Conservation (phyloP, 2,113 vertebrate genomes). For the Andinoacara biseriatus region DNA sequence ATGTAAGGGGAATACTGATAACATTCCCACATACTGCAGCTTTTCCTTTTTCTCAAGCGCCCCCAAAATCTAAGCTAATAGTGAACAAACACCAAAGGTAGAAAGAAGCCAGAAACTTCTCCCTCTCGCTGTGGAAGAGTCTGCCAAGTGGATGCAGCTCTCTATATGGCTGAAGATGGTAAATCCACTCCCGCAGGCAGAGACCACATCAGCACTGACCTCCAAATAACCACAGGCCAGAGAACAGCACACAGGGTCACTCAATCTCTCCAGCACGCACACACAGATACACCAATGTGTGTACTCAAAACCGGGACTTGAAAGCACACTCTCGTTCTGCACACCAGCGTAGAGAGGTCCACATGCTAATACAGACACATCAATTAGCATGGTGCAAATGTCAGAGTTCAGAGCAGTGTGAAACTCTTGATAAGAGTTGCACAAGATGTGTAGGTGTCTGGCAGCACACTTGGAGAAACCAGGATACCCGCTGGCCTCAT, state of each 20-base stretch:
- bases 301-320: conserved; percentile 13
- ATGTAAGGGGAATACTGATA: neutral
- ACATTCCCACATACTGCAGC: conserved; percentile 3
- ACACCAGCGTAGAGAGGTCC: conserved; percentile 47
- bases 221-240: conserved; percentile 74
- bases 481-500: conserved; percentile 7
- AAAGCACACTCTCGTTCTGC: conserved; percentile 39
- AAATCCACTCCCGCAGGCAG: conserved; percentile 74
- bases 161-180: conserved; percentile 63
- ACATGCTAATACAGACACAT: conserved; percentile 63
- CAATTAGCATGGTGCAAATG: conserved; percentile 65
- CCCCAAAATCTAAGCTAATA: conserved; percentile 9
- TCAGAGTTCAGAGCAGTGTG: conserved; percentile 62
- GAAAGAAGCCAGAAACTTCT: conserved; percentile 30
- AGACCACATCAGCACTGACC: conserved; percentile 76
- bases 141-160: conserved; percentile 59
- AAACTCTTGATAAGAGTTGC: conserved; percentile 52
- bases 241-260: conserved; percentile 66
- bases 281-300: conserved; percentile 10
- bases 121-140: conserved; percentile 22
- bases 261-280: conserved; percentile 29
- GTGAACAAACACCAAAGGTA: conserved; percentile 30
- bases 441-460: conserved; percentile 66
- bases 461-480: conserved; percentile 22
- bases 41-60: neutral